phyloP scores from a whole-genome alignment of 2,797 vertebrate species.

The Ctenosaura bakeri region DNA sequence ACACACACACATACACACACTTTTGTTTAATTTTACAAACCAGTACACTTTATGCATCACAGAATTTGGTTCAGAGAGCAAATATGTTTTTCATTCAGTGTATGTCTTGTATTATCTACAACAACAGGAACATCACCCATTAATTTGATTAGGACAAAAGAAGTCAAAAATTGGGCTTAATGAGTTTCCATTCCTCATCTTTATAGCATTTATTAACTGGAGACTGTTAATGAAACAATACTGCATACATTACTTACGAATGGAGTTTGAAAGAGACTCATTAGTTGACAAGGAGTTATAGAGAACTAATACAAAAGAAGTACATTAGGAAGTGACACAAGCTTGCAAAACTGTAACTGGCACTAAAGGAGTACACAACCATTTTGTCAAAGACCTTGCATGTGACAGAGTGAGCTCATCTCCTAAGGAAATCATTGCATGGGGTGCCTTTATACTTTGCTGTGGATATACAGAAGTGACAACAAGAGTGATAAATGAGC shows the following conservation, averaged over 20 bases:
- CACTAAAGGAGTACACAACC: slow-evolving; percentile 59
- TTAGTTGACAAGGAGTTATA: slow-evolving; percentile 51
- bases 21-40: slow-evolving; percentile 28
- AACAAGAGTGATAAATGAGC: slow-evolving; percentile 67
- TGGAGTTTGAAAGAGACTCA: slow-evolving; percentile 57
- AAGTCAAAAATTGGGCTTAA: slow-evolving; percentile 55
- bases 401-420: slow-evolving; percentile 79
- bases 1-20: background rate
- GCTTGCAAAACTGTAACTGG: slow-evolving; percentile 45
- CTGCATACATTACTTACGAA: slow-evolving; percentile 36
- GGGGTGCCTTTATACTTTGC: slow-evolving; percentile 77
- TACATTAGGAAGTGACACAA: slow-evolving; percentile 4
- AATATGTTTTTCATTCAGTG: slow-evolving; percentile 71
- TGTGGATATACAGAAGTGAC: slow-evolving; percentile 69
- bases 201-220: slow-evolving; percentile 55
- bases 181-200: slow-evolving; percentile 55
- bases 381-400: slow-evolving; percentile 72
- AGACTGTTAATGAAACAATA: slow-evolving; percentile 64
- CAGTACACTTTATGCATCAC: background rate
- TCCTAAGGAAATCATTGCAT: slow-evolving; percentile 80
- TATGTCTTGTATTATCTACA: slow-evolving; percentile 67
- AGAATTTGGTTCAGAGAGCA: slow-evolving; percentile 61
- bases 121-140: slow-evolving; percentile 61
- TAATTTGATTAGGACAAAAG: slow-evolving; percentile 57
- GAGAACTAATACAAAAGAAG: slow-evolving; percentile 41